Conservation (phyloP, 1,140 invertebrate genomes). For the Pararge aegeria region DNA sequence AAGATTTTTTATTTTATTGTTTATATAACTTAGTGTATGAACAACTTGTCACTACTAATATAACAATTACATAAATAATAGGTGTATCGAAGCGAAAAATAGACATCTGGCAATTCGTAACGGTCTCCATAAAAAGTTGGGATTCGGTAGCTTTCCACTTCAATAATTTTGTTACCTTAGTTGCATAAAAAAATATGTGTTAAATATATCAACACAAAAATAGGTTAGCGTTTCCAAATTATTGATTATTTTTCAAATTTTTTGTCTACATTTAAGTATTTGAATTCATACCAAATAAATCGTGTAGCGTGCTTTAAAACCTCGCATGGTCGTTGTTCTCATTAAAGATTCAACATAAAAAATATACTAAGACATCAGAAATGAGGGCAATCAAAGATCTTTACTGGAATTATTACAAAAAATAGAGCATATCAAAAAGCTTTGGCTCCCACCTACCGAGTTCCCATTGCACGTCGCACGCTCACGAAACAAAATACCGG, state of each 20-base stretch:
- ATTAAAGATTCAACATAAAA: conserved; percentile 6
- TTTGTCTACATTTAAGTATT: not conserved
- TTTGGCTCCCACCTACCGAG: conserved; percentile 64
- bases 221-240: not conserved
- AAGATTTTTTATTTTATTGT: too few relatives aligned
- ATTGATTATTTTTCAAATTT: not conserved
- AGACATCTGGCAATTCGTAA: conserved; percentile 64
- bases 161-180: conserved; percentile 31
- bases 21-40: too few relatives aligned
- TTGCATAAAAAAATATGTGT: not conserved
- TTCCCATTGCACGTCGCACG: conserved; percentile 62
- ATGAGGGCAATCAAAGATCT: conserved; percentile 34
- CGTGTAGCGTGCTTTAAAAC: conserved; percentile 12
- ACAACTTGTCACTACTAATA: conserved; percentile 1
- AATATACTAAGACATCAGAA: conserved; percentile 19
- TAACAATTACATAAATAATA: conserved; percentile 3
- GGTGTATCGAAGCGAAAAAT: conserved; percentile 51
- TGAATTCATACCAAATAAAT: not conserved
- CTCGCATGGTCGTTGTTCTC: not conserved
- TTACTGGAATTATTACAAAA: conserved; percentile 47
- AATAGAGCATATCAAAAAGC: conserved; percentile 50
- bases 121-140: conserved; percentile 54
- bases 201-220: not conserved
- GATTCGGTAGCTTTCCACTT: conserved; percentile 70
- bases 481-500: conserved; percentile 74